These are phyloP conservation scores for Sphaeramia orbicularis DNA, from an alignment of 2,797 vertebrate genomes.

Conservation along the genomic window DNA sequence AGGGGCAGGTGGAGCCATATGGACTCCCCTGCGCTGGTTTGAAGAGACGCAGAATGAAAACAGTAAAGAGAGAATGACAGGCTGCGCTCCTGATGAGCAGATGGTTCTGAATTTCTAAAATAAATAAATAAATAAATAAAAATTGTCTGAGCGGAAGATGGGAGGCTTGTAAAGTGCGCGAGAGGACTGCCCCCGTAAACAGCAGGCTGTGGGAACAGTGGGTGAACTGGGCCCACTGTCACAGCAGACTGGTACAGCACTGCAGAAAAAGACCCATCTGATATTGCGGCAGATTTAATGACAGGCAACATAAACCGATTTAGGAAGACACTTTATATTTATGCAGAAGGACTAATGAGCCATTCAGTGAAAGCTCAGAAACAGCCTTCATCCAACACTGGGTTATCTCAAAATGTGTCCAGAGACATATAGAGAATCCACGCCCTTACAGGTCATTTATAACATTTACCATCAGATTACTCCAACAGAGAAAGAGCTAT, in stretches of 20 bases:
- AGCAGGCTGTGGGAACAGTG: constrained; percentile 10
- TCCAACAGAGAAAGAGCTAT: too few relatives aligned
- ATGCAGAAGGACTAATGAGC: constrained; percentile 61
- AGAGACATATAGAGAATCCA: background rate
- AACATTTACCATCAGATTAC: too few relatives aligned
- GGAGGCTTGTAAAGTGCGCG: constrained; percentile 2
- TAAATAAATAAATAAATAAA: constrained; percentile 22
- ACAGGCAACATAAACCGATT: constrained; percentile 44
- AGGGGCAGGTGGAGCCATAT: constrained; percentile 43
- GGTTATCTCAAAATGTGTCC: background rate
- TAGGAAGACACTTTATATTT: constrained; percentile 55
- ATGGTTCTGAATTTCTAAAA: constrained; percentile 42
- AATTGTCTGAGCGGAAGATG: constrained; percentile 18
- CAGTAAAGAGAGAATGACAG: constrained; percentile 19
- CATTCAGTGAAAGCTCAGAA: constrained; percentile 47
- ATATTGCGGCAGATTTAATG: constrained; percentile 48
- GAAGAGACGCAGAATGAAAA: constrained; percentile 23
- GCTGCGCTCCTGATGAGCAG: constrained; percentile 38
- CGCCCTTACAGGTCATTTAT: background rate
- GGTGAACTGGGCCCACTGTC: constrained; percentile 13
- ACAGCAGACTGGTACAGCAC: constrained; percentile 23
- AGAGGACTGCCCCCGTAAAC: background rate
- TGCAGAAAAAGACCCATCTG: constrained; percentile 42
- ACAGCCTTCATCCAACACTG: constrained; percentile 4
- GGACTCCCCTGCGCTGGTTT: constrained; percentile 9